Evolutionary conservation across 2,888 invertebrate genomes (phyloP).

Genomic region (Andrena camellia): DNA sequence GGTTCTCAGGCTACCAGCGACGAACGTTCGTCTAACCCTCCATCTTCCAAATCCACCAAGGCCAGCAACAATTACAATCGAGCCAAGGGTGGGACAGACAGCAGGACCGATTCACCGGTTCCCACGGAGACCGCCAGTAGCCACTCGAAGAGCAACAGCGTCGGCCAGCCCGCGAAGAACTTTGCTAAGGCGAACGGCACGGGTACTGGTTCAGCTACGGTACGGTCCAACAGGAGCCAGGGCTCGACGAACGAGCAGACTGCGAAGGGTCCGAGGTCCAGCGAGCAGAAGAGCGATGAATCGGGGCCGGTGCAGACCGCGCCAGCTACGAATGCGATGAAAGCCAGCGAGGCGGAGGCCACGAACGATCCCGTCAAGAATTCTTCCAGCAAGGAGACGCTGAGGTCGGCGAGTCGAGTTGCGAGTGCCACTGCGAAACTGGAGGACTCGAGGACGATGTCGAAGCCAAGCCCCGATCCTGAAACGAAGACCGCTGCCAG

Average conservation of each 20-base stretch:
- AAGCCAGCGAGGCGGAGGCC: background rate
- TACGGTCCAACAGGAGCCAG: constrained; percentile 44
- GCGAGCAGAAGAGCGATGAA: constrained; percentile 39
- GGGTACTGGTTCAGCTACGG: constrained; percentile 33
- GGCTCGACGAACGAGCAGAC: constrained; percentile 35
- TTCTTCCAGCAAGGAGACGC: constrained; percentile 2
- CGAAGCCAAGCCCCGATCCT: constrained; percentile 12
- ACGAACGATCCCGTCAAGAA: background rate
- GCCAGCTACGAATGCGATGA: background rate
- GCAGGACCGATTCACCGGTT: constrained; percentile 54
- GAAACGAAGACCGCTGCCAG: constrained; percentile 10
- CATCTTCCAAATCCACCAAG: constrained; percentile 28
- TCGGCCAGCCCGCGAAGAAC: constrained; percentile 53
- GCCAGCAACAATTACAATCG: constrained; percentile 18
- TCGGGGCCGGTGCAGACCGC: background rate
- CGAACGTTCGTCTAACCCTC: constrained; percentile 27
- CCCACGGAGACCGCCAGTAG: constrained; percentile 16
- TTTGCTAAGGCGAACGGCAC: constrained; percentile 24
- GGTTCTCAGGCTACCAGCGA: constrained; percentile 11
- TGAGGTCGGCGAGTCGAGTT: background rate
- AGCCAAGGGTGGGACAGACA: constrained; percentile 35
- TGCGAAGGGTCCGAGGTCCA: constrained; percentile 15
- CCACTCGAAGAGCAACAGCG: constrained; percentile 54
- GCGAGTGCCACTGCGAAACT: constrained; percentile 14
- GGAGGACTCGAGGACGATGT: constrained; percentile 3